Conservation (phyloP, 2,113 vertebrate species). For the Mus pahari region DNA sequence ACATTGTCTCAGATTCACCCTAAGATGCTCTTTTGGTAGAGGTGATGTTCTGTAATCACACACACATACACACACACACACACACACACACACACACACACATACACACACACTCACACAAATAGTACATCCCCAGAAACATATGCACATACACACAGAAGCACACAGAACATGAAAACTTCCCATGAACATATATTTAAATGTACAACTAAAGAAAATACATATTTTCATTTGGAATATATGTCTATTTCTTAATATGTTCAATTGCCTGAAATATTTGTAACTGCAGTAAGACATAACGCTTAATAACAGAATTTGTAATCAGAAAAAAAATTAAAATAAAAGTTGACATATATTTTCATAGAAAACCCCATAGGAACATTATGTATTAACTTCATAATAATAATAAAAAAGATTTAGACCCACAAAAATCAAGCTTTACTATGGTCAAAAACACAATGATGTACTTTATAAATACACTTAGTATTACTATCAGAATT, state of each 20-base stretch:
- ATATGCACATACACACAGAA: neutral
- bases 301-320: neutral
- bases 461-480: neutral
- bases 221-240: neutral
- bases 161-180: neutral
- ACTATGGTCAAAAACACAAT: neutral
- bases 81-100: neutral
- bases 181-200: neutral
- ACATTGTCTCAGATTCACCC: neutral
- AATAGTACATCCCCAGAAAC: too few species aligned
- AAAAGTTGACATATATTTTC: neutral
- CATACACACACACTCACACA: too few species aligned
- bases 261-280: neutral
- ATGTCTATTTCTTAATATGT: neutral
- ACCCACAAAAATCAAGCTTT: neutral
- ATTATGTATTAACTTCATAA: neutral
- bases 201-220: too few species aligned
- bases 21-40: neutral
- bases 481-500: neutral
- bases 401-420: neutral
- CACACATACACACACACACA: fast-evolving
- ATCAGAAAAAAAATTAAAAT: neutral
- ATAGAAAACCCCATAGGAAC: neutral
- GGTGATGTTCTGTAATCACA: neutral
- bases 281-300: neutral